phyloP scores from a whole-genome alignment of 2,888 invertebrate genomes.

The Aphodius granarius region DNA sequence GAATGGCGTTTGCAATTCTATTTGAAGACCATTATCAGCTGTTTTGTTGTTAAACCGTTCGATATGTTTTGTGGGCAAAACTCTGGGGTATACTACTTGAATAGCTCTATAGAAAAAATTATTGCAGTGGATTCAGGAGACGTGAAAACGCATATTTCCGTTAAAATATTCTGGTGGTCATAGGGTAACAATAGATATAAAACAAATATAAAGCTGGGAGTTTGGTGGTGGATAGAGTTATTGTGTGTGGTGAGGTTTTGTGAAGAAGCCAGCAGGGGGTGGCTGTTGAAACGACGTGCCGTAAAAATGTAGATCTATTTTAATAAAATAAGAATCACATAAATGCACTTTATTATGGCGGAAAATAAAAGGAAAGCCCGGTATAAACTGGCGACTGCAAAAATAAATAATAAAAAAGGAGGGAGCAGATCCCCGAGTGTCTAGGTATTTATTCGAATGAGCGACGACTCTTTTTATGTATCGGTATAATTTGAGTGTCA shows the following conservation, averaged over 20 bases:
- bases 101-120: too few species aligned
- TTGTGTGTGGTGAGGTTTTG: constrained; percentile 32
- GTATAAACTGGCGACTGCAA: constrained; percentile 42
- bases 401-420: constrained; percentile 45
- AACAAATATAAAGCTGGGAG: not conserved
- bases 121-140: too few species aligned
- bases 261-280: constrained; percentile 27
- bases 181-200: not conserved
- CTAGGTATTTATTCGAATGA: constrained; percentile 50
- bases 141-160: too few species aligned
- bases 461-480: constrained; percentile 48
- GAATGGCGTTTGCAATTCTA: too few species aligned
- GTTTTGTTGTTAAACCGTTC: too few species aligned
- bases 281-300: constrained; percentile 31
- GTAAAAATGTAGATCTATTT: constrained; percentile 44
- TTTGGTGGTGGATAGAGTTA: not conserved
- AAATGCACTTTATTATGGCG: constrained; percentile 47
- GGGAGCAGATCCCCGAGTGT: constrained; percentile 41
- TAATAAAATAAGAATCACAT: constrained; percentile 49
- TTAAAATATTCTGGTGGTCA: not conserved
- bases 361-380: constrained; percentile 45
- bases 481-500: constrained; percentile 47
- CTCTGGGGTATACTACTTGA: too few species aligned
- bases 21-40: too few species aligned
- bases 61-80: too few species aligned